Base-by-base conservation (phyloP, 2,113 vertebrate species). In the Uropsilus gracilis region DNA sequence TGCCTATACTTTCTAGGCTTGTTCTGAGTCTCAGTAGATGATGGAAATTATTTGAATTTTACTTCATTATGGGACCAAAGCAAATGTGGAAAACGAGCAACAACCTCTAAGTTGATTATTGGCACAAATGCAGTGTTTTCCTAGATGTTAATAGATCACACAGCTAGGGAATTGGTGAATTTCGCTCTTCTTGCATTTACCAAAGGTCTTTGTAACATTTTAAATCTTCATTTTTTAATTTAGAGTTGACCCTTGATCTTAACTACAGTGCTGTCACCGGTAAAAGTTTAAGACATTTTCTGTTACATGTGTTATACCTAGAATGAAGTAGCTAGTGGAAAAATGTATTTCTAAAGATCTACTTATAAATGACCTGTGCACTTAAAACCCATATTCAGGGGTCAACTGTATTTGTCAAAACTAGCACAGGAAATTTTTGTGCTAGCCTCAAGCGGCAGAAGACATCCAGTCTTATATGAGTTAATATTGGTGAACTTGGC, bases 11-110 rank as follows among this genome's bases (percentile, higher is more conserved):
- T 86, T 71, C n/a, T 84, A 39, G 48, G 12, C 69, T 94, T 83
- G 50, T 82, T 28, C 17, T 63, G 22, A 68, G 55, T 71, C 34
- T 89, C 94, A 63, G 66, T 68, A 81, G 37, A 81, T 13, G 30
- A 46, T 57, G 48, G 63, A 64, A 77, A 64, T 50, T 0, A 46
- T 42, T 53, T 50, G 48, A 72, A 59, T 81, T 90, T 93, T 39
- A 59, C 75, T 90, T 93, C n/a, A 78, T 63, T 91, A 84, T 89
- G 42, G 30, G 84, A 72, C 83, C 55, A 94, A 91, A 88, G 71
- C 44, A 83, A 72, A 63, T 55, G 11, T 4, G 30, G 44, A 50
- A n/a, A 84, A 82, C 14, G 44, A 66, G 4, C 18, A 17, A 18
- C 16, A 18, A 66, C 48, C 30, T 85, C 30, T 9, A 50, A 37